phyloP scores from a whole-genome alignment of 2,797 vertebrate genomes.

The Amblyopsis hoosieri region DNA sequence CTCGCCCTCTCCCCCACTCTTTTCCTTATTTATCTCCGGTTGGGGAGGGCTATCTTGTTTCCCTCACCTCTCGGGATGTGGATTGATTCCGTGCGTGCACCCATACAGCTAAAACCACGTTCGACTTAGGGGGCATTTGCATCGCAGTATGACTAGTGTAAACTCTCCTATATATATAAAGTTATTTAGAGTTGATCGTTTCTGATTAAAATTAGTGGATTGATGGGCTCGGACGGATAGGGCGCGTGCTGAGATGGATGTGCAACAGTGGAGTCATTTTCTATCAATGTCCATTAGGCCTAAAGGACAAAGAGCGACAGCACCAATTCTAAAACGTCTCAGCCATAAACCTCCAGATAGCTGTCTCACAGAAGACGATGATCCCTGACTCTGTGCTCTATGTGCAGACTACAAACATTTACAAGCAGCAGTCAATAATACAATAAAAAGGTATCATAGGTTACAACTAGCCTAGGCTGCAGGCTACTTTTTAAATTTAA shows the following conservation, averaged over 20 bases:
- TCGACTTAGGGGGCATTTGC: constrained; percentile 22
- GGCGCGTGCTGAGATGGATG: constrained; percentile 49
- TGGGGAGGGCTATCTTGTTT: constrained; percentile 43
- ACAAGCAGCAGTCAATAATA: too few relatives aligned
- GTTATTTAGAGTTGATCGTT: constrained; percentile 7
- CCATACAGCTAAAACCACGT: constrained; percentile 14
- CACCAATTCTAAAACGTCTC: constrained; percentile 47
- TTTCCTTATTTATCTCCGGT: constrained; percentile 42
- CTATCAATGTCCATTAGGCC: constrained; percentile 66
- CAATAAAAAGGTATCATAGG: too few relatives aligned
- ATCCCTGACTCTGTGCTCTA: constrained; percentile 13
- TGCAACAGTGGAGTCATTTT: constrained; percentile 64
- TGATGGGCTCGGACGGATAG: constrained; percentile 34
- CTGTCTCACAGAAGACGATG: constrained; percentile 36
- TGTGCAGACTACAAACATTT: constrained; percentile 6
- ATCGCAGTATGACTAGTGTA: constrained; percentile 15
- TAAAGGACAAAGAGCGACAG: constrained; percentile 52
- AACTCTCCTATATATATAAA: constrained; percentile 26
- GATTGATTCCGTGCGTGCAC: not conserved
- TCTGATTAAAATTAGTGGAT: constrained; percentile 44
- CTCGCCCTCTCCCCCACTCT: not conserved
- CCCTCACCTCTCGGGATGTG: constrained; percentile 17
- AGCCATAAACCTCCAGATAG: constrained; percentile 54
- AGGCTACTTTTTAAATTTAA: constrained; percentile 22
- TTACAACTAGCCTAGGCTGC: too few relatives aligned